Conservation (phyloP, 2,113 vertebrate species). For the Solea senegalensis region DNA sequence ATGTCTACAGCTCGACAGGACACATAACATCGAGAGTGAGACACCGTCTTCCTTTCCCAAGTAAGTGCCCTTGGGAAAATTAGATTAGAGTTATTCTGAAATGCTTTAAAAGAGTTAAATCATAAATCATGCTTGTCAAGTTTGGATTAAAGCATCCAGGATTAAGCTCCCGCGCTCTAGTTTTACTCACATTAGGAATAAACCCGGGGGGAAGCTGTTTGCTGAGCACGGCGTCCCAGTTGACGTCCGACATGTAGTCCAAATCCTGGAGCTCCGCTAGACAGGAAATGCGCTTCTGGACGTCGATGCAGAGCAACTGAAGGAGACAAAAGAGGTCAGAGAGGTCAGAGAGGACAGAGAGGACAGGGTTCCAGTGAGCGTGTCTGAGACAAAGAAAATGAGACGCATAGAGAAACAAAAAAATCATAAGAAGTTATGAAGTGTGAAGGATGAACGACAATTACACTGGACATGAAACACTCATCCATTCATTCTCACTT, state of each 20-base stretch:
- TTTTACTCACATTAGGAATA: slow-evolving; percentile 88
- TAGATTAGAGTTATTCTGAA: background rate
- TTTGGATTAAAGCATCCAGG: no score
- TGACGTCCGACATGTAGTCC: slow-evolving; percentile 87
- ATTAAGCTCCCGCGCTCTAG: background rate
- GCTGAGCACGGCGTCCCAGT: slow-evolving; percentile 92
- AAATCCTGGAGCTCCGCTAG: slow-evolving; percentile 87
- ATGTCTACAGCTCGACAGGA: slow-evolving; percentile 14
- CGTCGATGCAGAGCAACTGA: slow-evolving; percentile 90
- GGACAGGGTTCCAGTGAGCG: slow-evolving; percentile 26
- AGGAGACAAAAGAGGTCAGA: slow-evolving; percentile 20
- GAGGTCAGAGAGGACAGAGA: background rate
- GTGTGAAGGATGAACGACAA: slow-evolving; percentile 39
- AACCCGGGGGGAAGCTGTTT: slow-evolving; percentile 90
- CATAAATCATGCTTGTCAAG: no score
- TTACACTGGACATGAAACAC: slow-evolving; percentile 29
- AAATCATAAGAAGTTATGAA: slow-evolving; percentile 24
- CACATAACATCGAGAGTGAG: slow-evolving; percentile 1
- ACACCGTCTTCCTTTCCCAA: background rate
- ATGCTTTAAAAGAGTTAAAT: no score
- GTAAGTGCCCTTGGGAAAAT: slow-evolving; percentile 3
- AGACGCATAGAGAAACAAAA: slow-evolving; percentile 13
- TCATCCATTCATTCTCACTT: slow-evolving; percentile 25
- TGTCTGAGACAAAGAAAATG: slow-evolving; percentile 42
- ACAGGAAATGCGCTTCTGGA: slow-evolving; percentile 88